Evolutionary conservation across 2,113 vertebrate species (phyloP), one percentile per base, ranked within the genome.

Genomic region (Catagonus wagneri): DNA sequence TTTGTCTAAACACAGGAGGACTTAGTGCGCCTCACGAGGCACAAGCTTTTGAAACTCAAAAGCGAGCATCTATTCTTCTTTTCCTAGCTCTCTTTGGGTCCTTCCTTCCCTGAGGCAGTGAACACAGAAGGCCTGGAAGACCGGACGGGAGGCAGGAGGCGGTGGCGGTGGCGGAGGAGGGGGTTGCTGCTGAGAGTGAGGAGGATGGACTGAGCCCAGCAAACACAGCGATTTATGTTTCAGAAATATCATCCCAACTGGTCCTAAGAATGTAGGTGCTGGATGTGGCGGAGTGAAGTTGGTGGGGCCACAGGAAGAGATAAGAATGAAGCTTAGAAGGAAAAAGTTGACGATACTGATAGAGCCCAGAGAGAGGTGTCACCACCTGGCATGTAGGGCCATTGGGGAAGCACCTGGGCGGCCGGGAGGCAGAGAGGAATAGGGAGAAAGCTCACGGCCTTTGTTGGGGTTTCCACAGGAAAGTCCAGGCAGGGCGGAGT

Each of bases 341-440:
- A 56, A 65, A 7, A 32, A 32, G 13, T 8, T 36, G 44, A 39
- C 23, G 14, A 20, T 9, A 6, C 3, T 58, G 63, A 44, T 1
- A 6, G 44, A 52, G 50, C 25, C 7, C 34, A n/a, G 44, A 52
- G 58, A 14, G 13, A 3, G 6, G 9, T 10, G 36, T 34, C 16
- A 7, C 23, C 39, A 29, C 22, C 27, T 20, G 65, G 14, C 44
- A 44, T 1, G n/a, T 0, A 9, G 91, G 83, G 29, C 25, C 50
- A 8, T 0, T 1, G 60, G 6, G 15, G 50, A 4, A 22, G 32
- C 20, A 2, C 14, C 65, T 1, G 25, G 39, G 17, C 1, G 19
- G 52, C 27, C 20, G 22, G 39, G 36, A 87, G 56, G 65, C 32
- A 61, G n/a, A 23, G 16, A 2, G 83, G 65, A 61, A 23, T 36